phyloP scores from a whole-genome alignment of 30 jellyfish, hydroid and myxozoan species.

The Turritopsis rubra region DNA sequence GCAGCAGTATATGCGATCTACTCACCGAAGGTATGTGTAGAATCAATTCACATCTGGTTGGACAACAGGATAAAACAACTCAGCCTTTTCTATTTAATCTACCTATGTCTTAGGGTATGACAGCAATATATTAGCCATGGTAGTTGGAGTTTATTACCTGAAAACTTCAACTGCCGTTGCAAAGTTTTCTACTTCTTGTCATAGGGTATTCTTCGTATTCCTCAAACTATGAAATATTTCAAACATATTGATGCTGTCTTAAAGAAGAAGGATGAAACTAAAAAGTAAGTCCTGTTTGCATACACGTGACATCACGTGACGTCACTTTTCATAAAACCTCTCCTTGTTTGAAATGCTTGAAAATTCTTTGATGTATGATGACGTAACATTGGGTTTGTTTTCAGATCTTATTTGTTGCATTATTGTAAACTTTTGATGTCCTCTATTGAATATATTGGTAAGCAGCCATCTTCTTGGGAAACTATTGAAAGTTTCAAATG shows the following conservation, averaged over 20 bases:
- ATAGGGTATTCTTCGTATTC: conserved; percentile 18
- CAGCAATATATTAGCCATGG: no score
- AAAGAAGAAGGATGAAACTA: neutral
- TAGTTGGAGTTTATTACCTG: no score
- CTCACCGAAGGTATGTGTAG: conserved; percentile 13
- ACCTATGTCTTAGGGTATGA: no score
- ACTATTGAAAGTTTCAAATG: conserved; percentile 14
- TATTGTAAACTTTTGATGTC: conserved; percentile 18
- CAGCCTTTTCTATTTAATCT: no score
- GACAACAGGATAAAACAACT: no score
- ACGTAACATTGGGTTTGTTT: no score
- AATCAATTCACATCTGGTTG: no score
- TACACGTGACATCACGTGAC: no score
- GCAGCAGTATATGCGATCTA: conserved; percentile 16
- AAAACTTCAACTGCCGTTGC: neutral
- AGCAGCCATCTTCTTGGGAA: conserved; percentile 21
- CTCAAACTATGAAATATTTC: conserved; percentile 12
- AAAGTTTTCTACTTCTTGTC: neutral
- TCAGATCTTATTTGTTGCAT: conserved; percentile 16
- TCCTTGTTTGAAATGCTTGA: no score
- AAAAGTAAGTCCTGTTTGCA: neutral
- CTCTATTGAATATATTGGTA: neutral
- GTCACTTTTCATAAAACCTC: no score
- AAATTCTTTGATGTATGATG: neutral
- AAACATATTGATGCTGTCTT: conserved; percentile 12